Evolutionary conservation across 2,797 vertebrate species (phyloP), one percentile per base, ranked within the genome.

Genomic region (Cirrhinus mrigala): DNA sequence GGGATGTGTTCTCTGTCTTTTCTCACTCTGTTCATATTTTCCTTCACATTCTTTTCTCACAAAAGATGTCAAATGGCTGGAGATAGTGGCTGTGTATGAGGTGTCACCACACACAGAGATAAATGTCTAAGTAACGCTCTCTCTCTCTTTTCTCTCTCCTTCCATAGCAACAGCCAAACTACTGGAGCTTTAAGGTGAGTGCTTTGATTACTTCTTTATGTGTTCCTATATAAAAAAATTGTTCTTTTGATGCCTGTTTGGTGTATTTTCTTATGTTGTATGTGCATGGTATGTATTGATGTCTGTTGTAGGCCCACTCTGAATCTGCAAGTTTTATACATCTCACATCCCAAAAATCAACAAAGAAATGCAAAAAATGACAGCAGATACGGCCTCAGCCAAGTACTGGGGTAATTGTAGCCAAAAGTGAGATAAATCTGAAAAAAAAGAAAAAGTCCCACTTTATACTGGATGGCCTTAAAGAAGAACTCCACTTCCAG

Each of bases 181-280:
- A 99, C 96, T 99, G 98, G 98, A 99, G 98, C 95, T 99, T 99
- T 97, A 99, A 99, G 98, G 98, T 99, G 94, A 99, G 98, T 98
- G 95, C 87, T 93, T 89, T 76, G 81, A 91, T 89, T 91, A 82
- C 48, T 82, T 90, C 46, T 86, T 74, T 90, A 84, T 29, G 15
- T 91, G 85, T 56, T 71, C 4, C 14, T 50, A 20, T 29, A 16
- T 50, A 6, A 79, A 66, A 66, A 37, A 22, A 24, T 14, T 89
- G 79, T 91, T 80, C 27, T 56, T 56, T 12, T 46, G 37, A 54
- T 33, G 22, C 62, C 27, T 46, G 54, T 82, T 20, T 50, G 27
- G 18, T 83, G 16, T 50, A 70, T 52, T 10, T 83, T 40, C 1
- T 64, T 66, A 20, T 40, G 33, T 27, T 76, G 46, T 70, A 44